Percentiles rank a stretch among this genome's conserved stretches.
phyloP scores from a whole-genome alignment of 2,113 vertebrate genomes.

The Paraplagusia blochii region DNA sequence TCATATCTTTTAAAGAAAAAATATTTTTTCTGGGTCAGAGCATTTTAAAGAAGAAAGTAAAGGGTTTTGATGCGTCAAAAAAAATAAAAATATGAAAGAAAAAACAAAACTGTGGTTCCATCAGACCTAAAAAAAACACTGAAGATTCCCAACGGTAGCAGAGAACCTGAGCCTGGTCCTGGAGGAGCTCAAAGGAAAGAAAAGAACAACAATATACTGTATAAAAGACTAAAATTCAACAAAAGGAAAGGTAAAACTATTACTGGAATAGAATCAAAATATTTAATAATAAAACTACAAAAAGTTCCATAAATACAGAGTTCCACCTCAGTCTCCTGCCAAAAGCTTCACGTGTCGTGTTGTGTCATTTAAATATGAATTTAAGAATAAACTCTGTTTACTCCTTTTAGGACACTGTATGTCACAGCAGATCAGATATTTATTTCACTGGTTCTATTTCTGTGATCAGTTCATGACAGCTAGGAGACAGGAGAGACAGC shows the following conservation, averaged over 20 bases:
- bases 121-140: not conserved
- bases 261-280: constrained; percentile 52
- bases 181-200: constrained; percentile 11
- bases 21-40: constrained; percentile 46
- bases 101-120: constrained; percentile 6
- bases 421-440: constrained; percentile 25
- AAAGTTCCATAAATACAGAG: constrained; percentile 64
- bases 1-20: constrained; percentile 17
- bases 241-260: constrained; percentile 55
- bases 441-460: constrained; percentile 7
- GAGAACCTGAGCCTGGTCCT: not conserved
- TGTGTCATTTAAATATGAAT: too few relatives aligned
- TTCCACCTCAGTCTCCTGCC: constrained; percentile 60
- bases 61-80: constrained; percentile 1
- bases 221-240: constrained; percentile 50
- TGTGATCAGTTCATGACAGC: constrained; percentile 10
- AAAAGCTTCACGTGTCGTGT: constrained; percentile 49
- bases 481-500: constrained; percentile 36
- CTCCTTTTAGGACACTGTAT: constrained; percentile 31
- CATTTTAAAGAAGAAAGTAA: constrained; percentile 26
- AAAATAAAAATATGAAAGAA: constrained; percentile 1
- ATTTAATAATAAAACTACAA: constrained; percentile 50
- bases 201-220: constrained; percentile 26
- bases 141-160: not conserved
- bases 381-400: too few relatives aligned